A percentile compares a stretch with the other conserved stretches of the same genome.
Evolutionary conservation across 2,888 invertebrate genomes (phyloP).

Genomic region (Drosophila demipolita): DNA sequence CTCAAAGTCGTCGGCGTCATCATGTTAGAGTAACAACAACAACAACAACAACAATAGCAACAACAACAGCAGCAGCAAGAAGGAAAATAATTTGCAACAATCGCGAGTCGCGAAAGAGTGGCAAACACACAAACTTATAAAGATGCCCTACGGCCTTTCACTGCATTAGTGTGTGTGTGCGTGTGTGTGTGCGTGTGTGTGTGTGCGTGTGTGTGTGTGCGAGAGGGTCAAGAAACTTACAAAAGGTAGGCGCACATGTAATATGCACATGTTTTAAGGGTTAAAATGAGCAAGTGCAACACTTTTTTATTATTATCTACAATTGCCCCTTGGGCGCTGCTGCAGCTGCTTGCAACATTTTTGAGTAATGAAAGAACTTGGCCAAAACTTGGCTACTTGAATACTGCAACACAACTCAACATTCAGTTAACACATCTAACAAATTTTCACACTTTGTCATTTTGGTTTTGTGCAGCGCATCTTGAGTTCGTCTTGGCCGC

Average conservation of each 20-base stretch:
- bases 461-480: conserved; percentile 42
- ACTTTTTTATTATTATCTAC: conserved; percentile 3
- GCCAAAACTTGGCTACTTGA: background rate
- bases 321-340: background rate
- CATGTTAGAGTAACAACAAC: conserved; percentile 22
- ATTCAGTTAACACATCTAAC: background rate
- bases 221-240: conserved; percentile 46
- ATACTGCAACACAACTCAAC: background rate
- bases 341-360: background rate
- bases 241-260: conserved; percentile 37
- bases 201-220: conserved; percentile 4
- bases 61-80: background rate
- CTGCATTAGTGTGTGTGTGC: background rate
- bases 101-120: conserved; percentile 27
- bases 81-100: conserved; percentile 68
- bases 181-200: background rate
- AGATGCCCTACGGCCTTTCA: conserved; percentile 59
- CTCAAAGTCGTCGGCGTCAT: conserved; percentile 32
- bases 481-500: conserved; percentile 44
- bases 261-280: conserved; percentile 25
- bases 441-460: background rate
- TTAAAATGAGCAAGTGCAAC: conserved; percentile 35
- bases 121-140: conserved; percentile 37
- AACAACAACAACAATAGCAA: background rate
- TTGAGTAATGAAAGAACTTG: background rate